phyloP scores from a whole-genome alignment of 2,888 invertebrate species.

The Xestia ashworthii region DNA sequence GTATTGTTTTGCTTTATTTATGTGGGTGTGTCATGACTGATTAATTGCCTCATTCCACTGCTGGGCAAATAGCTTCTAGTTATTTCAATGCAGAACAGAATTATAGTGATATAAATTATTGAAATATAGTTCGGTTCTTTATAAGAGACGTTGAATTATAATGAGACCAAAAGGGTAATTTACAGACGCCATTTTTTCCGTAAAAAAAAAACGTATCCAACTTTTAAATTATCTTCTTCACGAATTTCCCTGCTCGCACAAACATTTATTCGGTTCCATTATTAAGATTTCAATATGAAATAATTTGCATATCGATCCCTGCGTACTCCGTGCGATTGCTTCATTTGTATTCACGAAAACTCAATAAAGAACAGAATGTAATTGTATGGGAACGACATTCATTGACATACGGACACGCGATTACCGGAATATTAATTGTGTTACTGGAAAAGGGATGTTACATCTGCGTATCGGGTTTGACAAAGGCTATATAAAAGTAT shows the following conservation, averaged over 20 bases:
- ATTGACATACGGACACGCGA: constrained; percentile 31
- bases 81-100: too few species aligned
- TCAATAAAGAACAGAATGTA: constrained; percentile 60
- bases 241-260: constrained; percentile 15
- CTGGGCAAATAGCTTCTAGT: too few species aligned
- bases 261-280: constrained; percentile 47
- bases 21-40: not conserved
- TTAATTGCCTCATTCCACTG: not conserved
- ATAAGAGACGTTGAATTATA: not conserved
- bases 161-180: not conserved
- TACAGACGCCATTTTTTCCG: not conserved
- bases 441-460: constrained; percentile 22
- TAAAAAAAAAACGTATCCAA: not conserved
- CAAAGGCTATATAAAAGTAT: not conserved
- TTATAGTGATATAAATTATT: too few species aligned
- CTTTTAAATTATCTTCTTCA: constrained; percentile 14
- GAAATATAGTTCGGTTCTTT: not conserved
- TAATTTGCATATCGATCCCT: constrained; percentile 62
- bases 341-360: constrained; percentile 64
- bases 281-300: constrained; percentile 61
- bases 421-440: constrained; percentile 28
- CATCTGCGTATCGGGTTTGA: not conserved
- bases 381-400: constrained; percentile 28
- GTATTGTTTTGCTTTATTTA: not conserved
- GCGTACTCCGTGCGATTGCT: constrained; percentile 31